Conservation (phyloP, 2,888 invertebrate species). For the Pandemis corylana region DNA sequence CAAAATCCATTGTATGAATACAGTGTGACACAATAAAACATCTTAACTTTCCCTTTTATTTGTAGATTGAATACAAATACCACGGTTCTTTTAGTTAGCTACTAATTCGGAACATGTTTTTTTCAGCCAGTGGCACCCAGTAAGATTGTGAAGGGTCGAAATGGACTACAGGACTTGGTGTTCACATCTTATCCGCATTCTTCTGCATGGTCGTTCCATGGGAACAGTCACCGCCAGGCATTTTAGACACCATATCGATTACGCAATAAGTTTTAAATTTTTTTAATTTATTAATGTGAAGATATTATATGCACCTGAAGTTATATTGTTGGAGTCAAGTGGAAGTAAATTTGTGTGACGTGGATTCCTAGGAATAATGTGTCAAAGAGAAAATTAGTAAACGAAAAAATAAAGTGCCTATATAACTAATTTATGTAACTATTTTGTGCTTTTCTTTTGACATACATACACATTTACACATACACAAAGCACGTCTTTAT, state of each 20-base stretch:
- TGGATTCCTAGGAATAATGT: conserved; percentile 18
- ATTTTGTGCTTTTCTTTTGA: not conserved
- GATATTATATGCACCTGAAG: not conserved
- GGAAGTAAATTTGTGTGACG: conserved; percentile 16
- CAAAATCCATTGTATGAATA: not conserved
- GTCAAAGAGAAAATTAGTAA: conserved; percentile 10
- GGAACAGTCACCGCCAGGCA: conserved; percentile 49
- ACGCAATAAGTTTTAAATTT: not conserved
- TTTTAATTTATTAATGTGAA: not conserved
- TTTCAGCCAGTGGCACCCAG: conserved; percentile 51
- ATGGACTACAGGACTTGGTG: conserved; percentile 76
- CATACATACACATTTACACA: not conserved
- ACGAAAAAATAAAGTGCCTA: conserved; percentile 23
- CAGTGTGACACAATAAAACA: too few species aligned
- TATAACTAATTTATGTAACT: conserved; percentile 1
- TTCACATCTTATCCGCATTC: conserved; percentile 66
- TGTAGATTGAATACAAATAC: too few species aligned
- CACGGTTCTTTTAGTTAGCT: conserved; percentile 29
- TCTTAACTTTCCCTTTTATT: too few species aligned
- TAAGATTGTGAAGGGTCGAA: conserved; percentile 55
- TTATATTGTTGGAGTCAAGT: conserved; percentile 27
- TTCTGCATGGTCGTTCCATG: conserved; percentile 76
- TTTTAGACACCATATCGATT: conserved; percentile 21
- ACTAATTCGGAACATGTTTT: not conserved
- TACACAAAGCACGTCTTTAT: too few species aligned